Conservation (phyloP, 2,113 vertebrate species). For the Lasiurus cinereus region DNA sequence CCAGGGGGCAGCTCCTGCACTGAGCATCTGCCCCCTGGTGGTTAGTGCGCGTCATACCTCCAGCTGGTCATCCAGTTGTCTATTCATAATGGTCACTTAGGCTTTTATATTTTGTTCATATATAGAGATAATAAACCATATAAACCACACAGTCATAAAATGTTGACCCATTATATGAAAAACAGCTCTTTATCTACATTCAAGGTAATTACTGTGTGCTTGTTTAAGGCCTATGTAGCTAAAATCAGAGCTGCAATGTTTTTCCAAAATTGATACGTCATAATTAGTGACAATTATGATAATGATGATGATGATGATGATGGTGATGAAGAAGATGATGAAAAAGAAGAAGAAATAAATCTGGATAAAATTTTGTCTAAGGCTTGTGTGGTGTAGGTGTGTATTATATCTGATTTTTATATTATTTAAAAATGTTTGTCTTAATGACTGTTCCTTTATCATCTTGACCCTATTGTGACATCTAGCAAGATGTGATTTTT, state of each 20-base stretch:
- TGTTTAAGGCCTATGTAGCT: not conserved
- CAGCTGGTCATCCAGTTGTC: too few species aligned
- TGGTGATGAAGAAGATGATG: not conserved
- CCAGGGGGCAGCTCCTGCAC: too few species aligned
- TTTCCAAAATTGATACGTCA: not conserved
- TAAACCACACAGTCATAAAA: slow-evolving; percentile 22
- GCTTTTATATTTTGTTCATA: too few species aligned
- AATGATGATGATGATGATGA: not conserved
- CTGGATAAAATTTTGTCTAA: slow-evolving; percentile 1
- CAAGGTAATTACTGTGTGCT: not conserved
- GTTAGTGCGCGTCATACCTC: too few species aligned
- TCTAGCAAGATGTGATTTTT: slow-evolving; percentile 48
- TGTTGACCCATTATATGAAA: not conserved
- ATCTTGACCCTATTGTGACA: slow-evolving; percentile 53
- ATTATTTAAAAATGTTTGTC: slow-evolving; percentile 64
- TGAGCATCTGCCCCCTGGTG: too few species aligned
- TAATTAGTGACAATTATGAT: not conserved
- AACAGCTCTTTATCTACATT: not conserved
- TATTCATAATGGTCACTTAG: too few species aligned
- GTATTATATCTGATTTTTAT: slow-evolving; percentile 27
- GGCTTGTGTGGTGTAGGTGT: not conserved
- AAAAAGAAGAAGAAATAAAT: not conserved
- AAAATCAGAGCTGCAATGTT: slow-evolving; percentile 46
- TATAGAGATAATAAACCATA: not conserved
- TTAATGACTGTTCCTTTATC: slow-evolving; percentile 35